Evolutionary conservation across 2,888 invertebrate genomes (phyloP).

Genomic region (Drosophila glabriapex): DNA sequence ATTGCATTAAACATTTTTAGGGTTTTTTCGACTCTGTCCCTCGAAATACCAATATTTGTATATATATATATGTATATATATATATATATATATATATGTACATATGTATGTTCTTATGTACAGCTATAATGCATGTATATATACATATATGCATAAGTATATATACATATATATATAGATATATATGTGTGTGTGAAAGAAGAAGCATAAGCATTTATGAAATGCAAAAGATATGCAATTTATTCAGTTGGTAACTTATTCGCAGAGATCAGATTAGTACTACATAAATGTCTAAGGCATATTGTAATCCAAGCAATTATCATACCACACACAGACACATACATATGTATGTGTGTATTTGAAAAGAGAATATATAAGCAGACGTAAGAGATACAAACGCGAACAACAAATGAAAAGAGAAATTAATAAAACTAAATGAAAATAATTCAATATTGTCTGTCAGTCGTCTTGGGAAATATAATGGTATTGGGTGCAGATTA

Average conservation of each 20-base stretch:
- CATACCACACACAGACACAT: constrained; percentile 28
- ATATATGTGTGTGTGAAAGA: constrained; percentile 53
- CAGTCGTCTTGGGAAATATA: not conserved
- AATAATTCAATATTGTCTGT: constrained; percentile 15
- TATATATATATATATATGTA: constrained; percentile 21
- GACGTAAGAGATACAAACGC: constrained; percentile 38
- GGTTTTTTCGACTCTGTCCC: constrained; percentile 26
- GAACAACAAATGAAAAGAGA: constrained; percentile 53
- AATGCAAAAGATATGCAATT: constrained; percentile 31
- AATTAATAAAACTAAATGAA: constrained; percentile 71
- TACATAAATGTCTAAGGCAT: constrained; percentile 19
- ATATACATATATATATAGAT: constrained; percentile 25
- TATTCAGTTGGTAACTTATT: constrained; percentile 36
- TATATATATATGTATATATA: constrained; percentile 31
- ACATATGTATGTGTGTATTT: constrained; percentile 33
- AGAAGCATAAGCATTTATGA: constrained; percentile 62
- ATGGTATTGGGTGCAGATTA: not conserved
- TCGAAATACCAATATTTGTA: constrained; percentile 24
- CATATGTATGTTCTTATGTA: no score
- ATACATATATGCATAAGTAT: constrained; percentile 13
- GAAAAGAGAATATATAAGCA: constrained; percentile 31
- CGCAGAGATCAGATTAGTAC: constrained; percentile 26
- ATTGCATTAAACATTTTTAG: constrained; percentile 28
- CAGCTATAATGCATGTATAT: constrained; percentile 11
- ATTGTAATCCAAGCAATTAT: constrained; percentile 50